Percentiles rank a stretch among this genome's conserved stretches.
These are phyloP conservation scores for Drosophila azteca DNA, from an alignment of 1,140 invertebrate genomes.

Conservation along the genomic window DNA sequence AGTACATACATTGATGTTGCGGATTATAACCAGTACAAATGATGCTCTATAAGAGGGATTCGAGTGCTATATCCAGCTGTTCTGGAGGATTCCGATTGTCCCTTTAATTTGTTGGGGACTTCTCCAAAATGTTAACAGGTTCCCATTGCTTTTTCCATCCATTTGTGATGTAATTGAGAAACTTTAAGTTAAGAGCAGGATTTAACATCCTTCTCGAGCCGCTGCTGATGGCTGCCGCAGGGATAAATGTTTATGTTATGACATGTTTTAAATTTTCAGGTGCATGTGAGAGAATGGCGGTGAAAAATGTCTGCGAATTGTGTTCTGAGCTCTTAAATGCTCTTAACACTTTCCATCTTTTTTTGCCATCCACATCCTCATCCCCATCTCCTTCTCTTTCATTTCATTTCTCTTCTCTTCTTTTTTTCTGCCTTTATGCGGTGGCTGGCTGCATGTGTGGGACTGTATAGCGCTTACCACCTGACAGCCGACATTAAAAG, in stretches of 20 bases:
- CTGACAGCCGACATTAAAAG: constrained; percentile 28
- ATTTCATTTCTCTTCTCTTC: too few relatives aligned
- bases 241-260: constrained; percentile 81
- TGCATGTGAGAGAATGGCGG: constrained; percentile 62
- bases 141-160: too few relatives aligned
- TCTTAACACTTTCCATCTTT: constrained; percentile 75
- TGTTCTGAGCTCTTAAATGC: constrained; percentile 63
- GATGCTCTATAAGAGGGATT: too few relatives aligned
- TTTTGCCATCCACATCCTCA: too few relatives aligned
- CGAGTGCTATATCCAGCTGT: too few relatives aligned
- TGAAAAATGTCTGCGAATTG: constrained; percentile 63
- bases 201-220: constrained; percentile 46
- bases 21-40: too few relatives aligned
- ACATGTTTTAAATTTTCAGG: constrained; percentile 80
- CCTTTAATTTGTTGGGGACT: too few relatives aligned
- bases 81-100: too few relatives aligned
- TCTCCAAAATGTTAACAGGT: too few relatives aligned
- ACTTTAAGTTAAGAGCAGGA: constrained; percentile 35
- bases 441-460: constrained; percentile 1
- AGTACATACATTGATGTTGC: too few relatives aligned
- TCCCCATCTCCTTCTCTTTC: not conserved
- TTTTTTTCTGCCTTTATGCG: constrained; percentile 13
- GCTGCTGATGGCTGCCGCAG: constrained; percentile 44
- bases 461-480: constrained; percentile 43
- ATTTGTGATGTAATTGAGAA: not conserved